phyloP scores from a whole-genome alignment of 37 sponge, comb jelly and placozoan species.

The Aplysina aerophoba region DNA sequence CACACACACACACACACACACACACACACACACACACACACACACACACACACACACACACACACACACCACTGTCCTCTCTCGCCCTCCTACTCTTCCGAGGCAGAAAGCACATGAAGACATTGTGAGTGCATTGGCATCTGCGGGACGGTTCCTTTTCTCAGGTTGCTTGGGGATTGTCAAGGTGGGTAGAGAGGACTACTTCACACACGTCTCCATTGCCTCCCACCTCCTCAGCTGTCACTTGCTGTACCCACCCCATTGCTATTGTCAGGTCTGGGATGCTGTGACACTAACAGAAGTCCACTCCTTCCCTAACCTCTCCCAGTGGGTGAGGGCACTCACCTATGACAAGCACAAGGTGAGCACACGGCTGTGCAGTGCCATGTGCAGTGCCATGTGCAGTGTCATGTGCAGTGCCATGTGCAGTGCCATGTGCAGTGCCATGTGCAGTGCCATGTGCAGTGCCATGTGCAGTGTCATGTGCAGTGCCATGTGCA shows the following conservation, averaged over 20 bases:
- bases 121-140: conserved; percentile 76
- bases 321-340: conserved; percentile 76
- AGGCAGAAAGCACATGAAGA: conserved; percentile 72
- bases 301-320: conserved; percentile 53
- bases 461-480: not conserved
- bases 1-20: not conserved
- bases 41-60: not conserved
- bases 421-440: not conserved
- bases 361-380: conserved; percentile 22
- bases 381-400: no score
- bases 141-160: conserved; percentile 67
- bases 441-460: not conserved
- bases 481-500: not conserved
- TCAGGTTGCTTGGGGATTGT: conserved; percentile 74
- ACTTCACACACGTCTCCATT: not conserved
- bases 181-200: conserved; percentile 50
- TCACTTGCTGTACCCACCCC: not conserved
- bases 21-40: not conserved
- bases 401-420: no score
- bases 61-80: not conserved
- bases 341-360: conserved; percentile 76
- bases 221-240: no score
- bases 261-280: conserved; percentile 57
- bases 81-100: not conserved
- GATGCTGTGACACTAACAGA: conserved; percentile 73